These are phyloP conservation scores for Darevskia nairensis DNA, from an alignment of 2,797 vertebrate species.

Conservation along the genomic window DNA sequence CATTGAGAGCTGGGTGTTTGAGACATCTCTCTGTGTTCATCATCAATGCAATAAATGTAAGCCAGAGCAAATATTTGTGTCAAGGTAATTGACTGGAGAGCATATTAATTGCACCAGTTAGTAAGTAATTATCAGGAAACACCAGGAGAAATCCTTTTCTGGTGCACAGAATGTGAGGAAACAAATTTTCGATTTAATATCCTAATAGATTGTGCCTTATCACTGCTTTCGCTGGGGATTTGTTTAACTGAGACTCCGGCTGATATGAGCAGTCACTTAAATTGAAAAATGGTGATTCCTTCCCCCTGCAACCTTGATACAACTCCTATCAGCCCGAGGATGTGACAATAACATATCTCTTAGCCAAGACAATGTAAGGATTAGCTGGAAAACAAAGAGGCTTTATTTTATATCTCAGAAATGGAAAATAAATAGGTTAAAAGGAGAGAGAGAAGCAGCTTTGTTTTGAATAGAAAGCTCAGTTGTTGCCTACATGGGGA, in stretches of 20 bases:
- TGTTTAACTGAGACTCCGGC: slow-evolving; percentile 74
- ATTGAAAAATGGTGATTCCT: slow-evolving; percentile 76
- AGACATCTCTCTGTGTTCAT: slow-evolving; percentile 49
- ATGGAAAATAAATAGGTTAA: slow-evolving; percentile 53
- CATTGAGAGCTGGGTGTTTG: background rate
- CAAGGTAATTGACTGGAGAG: slow-evolving; percentile 62
- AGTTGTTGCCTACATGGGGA: background rate
- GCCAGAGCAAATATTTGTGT: slow-evolving; percentile 52
- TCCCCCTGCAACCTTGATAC: slow-evolving; percentile 72
- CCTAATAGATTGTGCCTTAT: slow-evolving; percentile 73
- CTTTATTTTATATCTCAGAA: slow-evolving; percentile 55
- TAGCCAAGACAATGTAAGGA: slow-evolving; percentile 63
- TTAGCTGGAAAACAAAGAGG: slow-evolving; percentile 57
- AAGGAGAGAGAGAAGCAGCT: slow-evolving; percentile 30
- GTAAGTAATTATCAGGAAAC: slow-evolving; percentile 62
- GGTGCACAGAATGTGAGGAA: slow-evolving; percentile 44
- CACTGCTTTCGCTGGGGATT: slow-evolving; percentile 73
- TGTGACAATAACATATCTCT: slow-evolving; percentile 76
- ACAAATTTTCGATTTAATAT: slow-evolving; percentile 69
- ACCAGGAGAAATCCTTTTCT: slow-evolving; percentile 27
- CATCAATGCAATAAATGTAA: slow-evolving; percentile 35
- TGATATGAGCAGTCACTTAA: slow-evolving; percentile 75
- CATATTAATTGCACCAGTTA: slow-evolving; percentile 72
- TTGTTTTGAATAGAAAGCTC: slow-evolving; percentile 41
- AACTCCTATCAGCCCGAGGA: slow-evolving; percentile 73